Percentiles rank a stretch among this genome's conserved stretches.
These are phyloP conservation scores for Perithous albicinctus DNA, from an alignment of 2,888 invertebrate species.

Conservation along the genomic window DNA sequence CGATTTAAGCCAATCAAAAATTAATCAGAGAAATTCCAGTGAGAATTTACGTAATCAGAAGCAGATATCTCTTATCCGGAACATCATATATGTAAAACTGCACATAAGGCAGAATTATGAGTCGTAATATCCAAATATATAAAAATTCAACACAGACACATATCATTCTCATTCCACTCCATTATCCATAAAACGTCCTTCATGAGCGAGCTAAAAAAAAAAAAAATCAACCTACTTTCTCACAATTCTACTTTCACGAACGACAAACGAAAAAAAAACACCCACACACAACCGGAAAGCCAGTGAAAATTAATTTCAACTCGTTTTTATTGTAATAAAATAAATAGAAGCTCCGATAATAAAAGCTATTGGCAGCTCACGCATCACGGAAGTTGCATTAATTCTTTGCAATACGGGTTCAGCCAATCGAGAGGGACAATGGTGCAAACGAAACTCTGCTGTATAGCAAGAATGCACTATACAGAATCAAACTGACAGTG, in stretches of 20 bases:
- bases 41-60: too few species aligned
- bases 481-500: too few species aligned
- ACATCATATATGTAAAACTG: too few species aligned
- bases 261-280: background rate
- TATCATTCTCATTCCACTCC: background rate
- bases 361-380: constrained; percentile 13
- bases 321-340: constrained; percentile 10
- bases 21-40: too few species aligned
- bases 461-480: background rate
- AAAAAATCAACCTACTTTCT: background rate
- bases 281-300: background rate
- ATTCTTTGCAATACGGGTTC: background rate
- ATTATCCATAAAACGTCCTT: background rate
- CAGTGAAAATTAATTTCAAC: constrained; percentile 1
- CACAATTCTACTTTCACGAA: background rate
- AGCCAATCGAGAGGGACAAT: constrained; percentile 15
- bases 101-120: too few species aligned
- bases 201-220: background rate
- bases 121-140: background rate
- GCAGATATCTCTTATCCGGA: too few species aligned
- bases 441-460: constrained; percentile 9
- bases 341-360: constrained; percentile 13
- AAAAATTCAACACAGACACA: background rate
- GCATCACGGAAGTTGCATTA: constrained; percentile 16
- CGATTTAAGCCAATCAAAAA: too few species aligned